Base-by-base conservation (phyloP, 2,797 vertebrate species). In the Crocodylus rhombifer region DNA sequence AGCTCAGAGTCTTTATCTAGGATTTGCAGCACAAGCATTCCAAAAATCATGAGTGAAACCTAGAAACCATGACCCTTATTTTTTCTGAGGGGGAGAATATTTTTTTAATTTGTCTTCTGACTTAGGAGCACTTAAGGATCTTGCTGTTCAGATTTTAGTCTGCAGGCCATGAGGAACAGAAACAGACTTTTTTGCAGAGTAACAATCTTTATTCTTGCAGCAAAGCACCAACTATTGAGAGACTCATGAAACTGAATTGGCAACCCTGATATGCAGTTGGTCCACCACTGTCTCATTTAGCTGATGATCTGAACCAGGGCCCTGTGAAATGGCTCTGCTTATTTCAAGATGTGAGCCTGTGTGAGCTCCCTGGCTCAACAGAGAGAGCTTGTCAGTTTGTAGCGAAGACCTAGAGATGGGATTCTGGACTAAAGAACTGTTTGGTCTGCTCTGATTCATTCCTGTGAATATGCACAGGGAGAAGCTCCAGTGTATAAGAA, bases 361-460 rank as follows among this genome's bases (percentile, higher is more conserved):
- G 63, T 75, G 75, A 42, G 85, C 36, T 91, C 42, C 42, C 84
- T 65, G 80, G 92, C 84, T 85, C 71, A 67, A 63, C 9, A 71
- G 62, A 85, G 55, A 74, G 58, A 75, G 86, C 82, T 77, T 94
- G 91, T 84, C 91, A 92, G 64, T 26, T 87, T 91, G 84, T 80
- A 88, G 63, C 71, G 26, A 1, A 90, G 84, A 55, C 67, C 89
- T 89, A 80, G 71, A 93, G 92, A 88, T 75, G 94, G 36, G 83
- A 71, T 62, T 60, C 74, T 75, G 91, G 77, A 93, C 89, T 82
- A 76, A 82, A 67, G 88, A 96, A 92, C 89, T 88, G 92, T 85
- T 87, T 71, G 85, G 28, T 57, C 95, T 92, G 87, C 91, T 77
- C 57, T 82, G 60, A 88, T 91, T 96, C 89, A 95, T 86, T 25